Percentiles rank a stretch among this genome's conserved stretches.
Evolutionary conservation across 1,140 invertebrate genomes (phyloP).

Genomic region (Diorhabda sublineata): DNA sequence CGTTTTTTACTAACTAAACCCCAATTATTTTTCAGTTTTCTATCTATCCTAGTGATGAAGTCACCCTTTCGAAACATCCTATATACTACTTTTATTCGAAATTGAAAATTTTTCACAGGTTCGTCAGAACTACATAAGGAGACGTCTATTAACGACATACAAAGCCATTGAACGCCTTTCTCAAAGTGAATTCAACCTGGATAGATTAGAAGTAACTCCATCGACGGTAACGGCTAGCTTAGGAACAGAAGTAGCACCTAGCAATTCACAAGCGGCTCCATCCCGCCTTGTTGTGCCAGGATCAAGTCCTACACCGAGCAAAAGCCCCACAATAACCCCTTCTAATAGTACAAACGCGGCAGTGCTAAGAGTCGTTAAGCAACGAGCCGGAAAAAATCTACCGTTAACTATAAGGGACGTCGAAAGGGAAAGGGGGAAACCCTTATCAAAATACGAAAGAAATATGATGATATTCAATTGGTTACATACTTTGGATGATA

Average conservation of each 20-base stretch:
- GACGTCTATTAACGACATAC: slow-evolving; percentile 73
- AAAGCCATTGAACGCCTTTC: slow-evolving; percentile 74
- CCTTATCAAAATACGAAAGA: slow-evolving; percentile 79
- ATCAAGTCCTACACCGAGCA: slow-evolving; percentile 43
- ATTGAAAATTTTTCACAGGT: slow-evolving; percentile 49
- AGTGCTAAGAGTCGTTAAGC: slow-evolving; percentile 48
- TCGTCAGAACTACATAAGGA: slow-evolving; percentile 68
- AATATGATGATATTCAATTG: slow-evolving; percentile 94
- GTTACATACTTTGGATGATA: slow-evolving; percentile 78
- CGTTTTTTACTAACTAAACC: too few relatives aligned
- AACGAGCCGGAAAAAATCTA: slow-evolving; percentile 51
- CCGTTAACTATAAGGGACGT: slow-evolving; percentile 71
- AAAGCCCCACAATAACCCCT: slow-evolving; percentile 28
- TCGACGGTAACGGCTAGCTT: slow-evolving; percentile 49
- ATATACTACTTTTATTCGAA: too few relatives aligned
- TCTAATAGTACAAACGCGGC: slow-evolving; percentile 43
- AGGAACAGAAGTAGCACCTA: slow-evolving; percentile 28
- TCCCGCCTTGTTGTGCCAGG: slow-evolving; percentile 55
- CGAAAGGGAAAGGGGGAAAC: slow-evolving; percentile 75
- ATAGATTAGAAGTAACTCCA: slow-evolving; percentile 63
- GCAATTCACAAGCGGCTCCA: slow-evolving; percentile 40
- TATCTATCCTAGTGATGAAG: too few relatives aligned
- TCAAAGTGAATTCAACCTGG: slow-evolving; percentile 77
- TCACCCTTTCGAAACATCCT: too few relatives aligned
- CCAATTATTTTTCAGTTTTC: too few relatives aligned